Percentiles rank a stretch among this genome's conserved stretches.
phyloP scores from a whole-genome alignment of 2,113 vertebrate species.

The Sinocyclocheilus rhinocerous region DNA sequence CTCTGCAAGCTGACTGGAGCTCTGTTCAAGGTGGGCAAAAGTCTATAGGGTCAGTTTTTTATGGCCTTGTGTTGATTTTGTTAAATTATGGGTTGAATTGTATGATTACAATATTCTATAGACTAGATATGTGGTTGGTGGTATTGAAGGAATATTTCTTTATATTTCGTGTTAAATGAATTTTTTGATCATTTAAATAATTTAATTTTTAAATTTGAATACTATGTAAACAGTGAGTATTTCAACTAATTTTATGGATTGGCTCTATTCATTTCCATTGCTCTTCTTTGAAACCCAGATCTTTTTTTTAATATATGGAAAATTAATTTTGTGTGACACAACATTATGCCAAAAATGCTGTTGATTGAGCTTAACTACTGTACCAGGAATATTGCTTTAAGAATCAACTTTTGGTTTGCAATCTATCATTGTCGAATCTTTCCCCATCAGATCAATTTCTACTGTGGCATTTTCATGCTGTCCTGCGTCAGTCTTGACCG shows the following conservation, averaged over 20 bases:
- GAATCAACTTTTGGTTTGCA: background rate
- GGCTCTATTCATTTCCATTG: too few species aligned
- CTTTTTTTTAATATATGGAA: background rate
- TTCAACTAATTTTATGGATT: too few species aligned
- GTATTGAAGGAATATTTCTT: background rate
- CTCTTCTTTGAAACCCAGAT: too few species aligned
- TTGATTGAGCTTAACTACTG: background rate
- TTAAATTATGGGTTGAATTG: background rate
- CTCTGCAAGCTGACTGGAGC: conserved; percentile 81
- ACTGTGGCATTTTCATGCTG: conserved; percentile 85
- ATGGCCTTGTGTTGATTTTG: background rate
- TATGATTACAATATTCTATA: background rate
- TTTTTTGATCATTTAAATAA: background rate
- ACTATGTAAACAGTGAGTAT: too few species aligned
- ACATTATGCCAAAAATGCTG: background rate
- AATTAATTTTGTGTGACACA: background rate
- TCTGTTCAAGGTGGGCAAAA: conserved; percentile 75
- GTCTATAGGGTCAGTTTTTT: background rate
- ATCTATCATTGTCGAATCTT: background rate
- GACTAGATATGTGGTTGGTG: background rate
- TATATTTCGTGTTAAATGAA: background rate
- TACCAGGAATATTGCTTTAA: background rate
- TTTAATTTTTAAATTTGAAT: too few species aligned
- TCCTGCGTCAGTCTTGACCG: conserved; percentile 88
- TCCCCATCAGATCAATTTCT: conserved; percentile 81